Percentiles rank a stretch among this genome's conserved stretches.
phyloP scores from a whole-genome alignment of 2,113 vertebrate species.

The Murina feae region DNA sequence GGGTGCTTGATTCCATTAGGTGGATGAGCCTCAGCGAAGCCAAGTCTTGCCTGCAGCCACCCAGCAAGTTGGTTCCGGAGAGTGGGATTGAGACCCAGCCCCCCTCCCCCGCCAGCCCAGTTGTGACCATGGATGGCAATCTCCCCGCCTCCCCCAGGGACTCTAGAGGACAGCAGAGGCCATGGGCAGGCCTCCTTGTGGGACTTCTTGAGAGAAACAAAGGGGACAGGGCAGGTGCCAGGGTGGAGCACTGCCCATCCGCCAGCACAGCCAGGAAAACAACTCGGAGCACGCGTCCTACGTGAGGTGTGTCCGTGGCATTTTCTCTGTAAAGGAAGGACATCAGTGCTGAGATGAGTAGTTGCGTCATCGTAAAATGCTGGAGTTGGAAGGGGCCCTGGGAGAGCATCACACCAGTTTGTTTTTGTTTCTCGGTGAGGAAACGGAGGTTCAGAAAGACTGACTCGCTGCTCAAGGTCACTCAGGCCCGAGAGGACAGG shows the following conservation, averaged over 20 bases:
- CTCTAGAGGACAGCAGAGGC: background rate
- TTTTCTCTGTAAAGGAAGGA: background rate
- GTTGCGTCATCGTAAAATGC: background rate
- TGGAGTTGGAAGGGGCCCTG: background rate
- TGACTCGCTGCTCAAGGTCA: background rate
- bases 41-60: slow-evolving; percentile 16
- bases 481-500: fast-evolving
- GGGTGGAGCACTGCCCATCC: background rate
- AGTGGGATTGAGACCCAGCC: background rate
- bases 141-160: background rate
- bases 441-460: background rate
- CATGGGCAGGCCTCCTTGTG: background rate
- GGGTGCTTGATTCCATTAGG: background rate
- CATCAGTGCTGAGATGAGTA: background rate
- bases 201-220: background rate
- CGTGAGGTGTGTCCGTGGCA: no score
- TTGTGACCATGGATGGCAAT: background rate
- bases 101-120: background rate
- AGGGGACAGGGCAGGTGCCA: fast-evolving
- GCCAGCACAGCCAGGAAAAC: background rate
- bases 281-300: background rate
- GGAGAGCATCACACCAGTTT: background rate
- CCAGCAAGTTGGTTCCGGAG: slow-evolving; percentile 25
- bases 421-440: background rate
- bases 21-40: background rate